A percentile compares a stretch with the other conserved stretches of the same genome.
Conservation (phyloP, 2,888 invertebrate species). For the Sinopyrophorus schimmeli region DNA sequence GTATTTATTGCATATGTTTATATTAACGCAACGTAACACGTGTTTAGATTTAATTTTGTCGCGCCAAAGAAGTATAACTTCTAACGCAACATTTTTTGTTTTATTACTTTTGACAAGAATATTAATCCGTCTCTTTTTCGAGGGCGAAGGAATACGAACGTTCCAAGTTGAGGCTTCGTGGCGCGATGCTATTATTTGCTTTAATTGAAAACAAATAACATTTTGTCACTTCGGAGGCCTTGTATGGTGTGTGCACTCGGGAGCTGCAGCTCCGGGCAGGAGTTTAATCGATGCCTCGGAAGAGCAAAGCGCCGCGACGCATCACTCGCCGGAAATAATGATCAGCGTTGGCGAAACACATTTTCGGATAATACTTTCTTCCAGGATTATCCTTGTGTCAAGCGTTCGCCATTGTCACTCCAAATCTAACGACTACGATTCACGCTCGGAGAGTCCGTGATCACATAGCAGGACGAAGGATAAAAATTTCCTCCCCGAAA, state of each 20-base stretch:
- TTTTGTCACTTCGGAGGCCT: constrained; percentile 14
- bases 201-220: constrained; percentile 13
- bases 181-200: not conserved
- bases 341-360: constrained; percentile 30
- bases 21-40: too few species aligned
- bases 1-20: too few species aligned
- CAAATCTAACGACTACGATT: constrained; percentile 26
- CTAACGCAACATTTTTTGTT: too few species aligned
- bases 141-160: too few species aligned
- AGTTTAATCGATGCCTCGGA: constrained; percentile 29
- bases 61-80: too few species aligned
- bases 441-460: constrained; percentile 21
- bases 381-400: constrained; percentile 29
- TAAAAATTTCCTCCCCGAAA: constrained; percentile 20
- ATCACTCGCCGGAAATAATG: constrained; percentile 30
- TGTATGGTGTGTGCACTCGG: constrained; percentile 14
- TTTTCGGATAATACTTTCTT: constrained; percentile 31
- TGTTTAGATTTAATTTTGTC: too few species aligned
- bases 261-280: constrained; percentile 19
- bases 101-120: constrained; percentile 22
- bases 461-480: constrained; percentile 19
- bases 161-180: too few species aligned
- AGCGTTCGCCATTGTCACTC: constrained; percentile 28
- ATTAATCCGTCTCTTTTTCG: too few species aligned
- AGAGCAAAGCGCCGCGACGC: constrained; percentile 27